Evolutionary conservation across 2,113 vertebrate genomes (phyloP).

Genomic region (Symphodus melops): DNA sequence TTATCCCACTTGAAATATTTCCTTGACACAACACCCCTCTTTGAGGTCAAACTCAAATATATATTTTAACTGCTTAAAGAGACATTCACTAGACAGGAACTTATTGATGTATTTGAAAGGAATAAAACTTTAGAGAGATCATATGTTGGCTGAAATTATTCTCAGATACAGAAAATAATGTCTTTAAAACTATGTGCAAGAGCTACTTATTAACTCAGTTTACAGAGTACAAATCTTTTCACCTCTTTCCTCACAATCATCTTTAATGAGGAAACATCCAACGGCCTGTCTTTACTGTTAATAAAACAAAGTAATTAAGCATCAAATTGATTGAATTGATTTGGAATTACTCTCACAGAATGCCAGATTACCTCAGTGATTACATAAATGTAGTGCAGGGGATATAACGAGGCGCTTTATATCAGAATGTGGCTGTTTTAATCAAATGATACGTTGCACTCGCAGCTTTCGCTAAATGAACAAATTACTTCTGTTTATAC

Average conservation of each 20-base stretch:
- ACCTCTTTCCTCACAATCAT: too few relatives aligned
- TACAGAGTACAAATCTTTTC: conserved; percentile 6
- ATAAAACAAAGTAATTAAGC: conserved; percentile 47
- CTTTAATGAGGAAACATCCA: too few relatives aligned
- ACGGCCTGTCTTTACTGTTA: neutral
- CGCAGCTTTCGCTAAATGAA: neutral
- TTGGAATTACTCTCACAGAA: conserved; percentile 21
- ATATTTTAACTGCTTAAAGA: conserved; percentile 25
- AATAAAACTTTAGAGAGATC: conserved; percentile 7
- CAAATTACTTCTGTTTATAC: neutral
- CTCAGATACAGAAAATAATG: conserved; percentile 17
- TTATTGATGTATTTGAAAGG: conserved; percentile 36
- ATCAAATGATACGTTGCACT: neutral
- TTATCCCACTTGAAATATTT: conserved; percentile 15
- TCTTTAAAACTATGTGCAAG: neutral
- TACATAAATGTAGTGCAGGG: conserved; percentile 15
- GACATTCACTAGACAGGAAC: conserved; percentile 13
- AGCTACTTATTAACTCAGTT: neutral
- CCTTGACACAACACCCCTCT: conserved; percentile 20
- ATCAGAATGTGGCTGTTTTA: neutral
- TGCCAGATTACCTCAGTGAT: conserved; percentile 21
- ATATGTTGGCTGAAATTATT: conserved; percentile 19
- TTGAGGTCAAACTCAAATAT: conserved; percentile 4
- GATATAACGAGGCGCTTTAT: neutral
- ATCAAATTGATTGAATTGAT: conserved; percentile 45